A percentile compares a stretch with the other conserved stretches of the same genome.
Evolutionary conservation across 1,140 invertebrate genomes (phyloP).

Genomic region (Sinonovacula constricta): DNA sequence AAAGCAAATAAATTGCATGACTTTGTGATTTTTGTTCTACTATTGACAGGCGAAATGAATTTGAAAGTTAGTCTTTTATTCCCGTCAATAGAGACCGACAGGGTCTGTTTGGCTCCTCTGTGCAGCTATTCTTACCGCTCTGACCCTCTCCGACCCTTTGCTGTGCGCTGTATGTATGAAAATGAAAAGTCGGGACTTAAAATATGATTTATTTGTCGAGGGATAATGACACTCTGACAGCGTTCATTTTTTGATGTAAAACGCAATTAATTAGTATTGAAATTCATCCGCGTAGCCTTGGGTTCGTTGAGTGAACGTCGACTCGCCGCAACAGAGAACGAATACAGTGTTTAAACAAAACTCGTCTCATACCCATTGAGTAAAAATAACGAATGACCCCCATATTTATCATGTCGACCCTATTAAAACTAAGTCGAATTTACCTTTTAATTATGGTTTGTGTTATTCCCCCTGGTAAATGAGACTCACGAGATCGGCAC

Average conservation of each 20-base stretch:
- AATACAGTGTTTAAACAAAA: background rate
- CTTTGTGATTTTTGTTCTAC: slow-evolving; percentile 47
- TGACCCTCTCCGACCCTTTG: background rate
- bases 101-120: background rate
- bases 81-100: background rate
- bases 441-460: slow-evolving; percentile 40
- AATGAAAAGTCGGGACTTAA: slow-evolving; percentile 50
- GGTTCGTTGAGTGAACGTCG: slow-evolving; percentile 32
- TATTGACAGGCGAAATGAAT: slow-evolving; percentile 34
- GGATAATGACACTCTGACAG: slow-evolving; percentile 30
- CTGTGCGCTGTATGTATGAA: slow-evolving; percentile 13
- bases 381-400: slow-evolving; percentile 35
- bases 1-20: slow-evolving; percentile 34
- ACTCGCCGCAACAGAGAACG: background rate
- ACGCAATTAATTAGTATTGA: slow-evolving; percentile 46
- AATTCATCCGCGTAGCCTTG: slow-evolving; percentile 15
- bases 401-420: slow-evolving; percentile 17
- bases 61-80: slow-evolving; percentile 42
- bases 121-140: background rate
- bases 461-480: background rate
- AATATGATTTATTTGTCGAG: slow-evolving; percentile 43
- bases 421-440: slow-evolving; percentile 42
- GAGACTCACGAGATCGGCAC: too few relatives aligned
- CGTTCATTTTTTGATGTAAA: slow-evolving; percentile 23
- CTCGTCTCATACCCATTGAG: slow-evolving; percentile 2